Conservation (phyloP, 2,113 vertebrate species). For the Xiphophorus couchianus region DNA sequence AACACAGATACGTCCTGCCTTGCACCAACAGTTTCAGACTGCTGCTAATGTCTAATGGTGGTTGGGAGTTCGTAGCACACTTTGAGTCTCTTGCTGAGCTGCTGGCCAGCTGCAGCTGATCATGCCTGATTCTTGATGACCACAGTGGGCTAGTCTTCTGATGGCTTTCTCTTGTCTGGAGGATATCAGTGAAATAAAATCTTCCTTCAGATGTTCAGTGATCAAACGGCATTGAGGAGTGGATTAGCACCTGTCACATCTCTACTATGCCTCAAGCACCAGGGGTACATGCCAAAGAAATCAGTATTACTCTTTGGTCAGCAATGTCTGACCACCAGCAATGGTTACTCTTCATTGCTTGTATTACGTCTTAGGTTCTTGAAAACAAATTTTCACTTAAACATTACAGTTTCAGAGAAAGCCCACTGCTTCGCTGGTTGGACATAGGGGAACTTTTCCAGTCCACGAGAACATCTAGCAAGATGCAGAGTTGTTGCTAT, state of each 20-base stretch:
- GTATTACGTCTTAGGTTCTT: background rate
- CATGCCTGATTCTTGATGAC: too few relatives aligned
- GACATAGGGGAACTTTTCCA: background rate
- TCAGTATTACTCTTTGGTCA: background rate
- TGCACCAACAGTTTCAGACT: too few relatives aligned
- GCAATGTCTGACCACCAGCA: background rate
- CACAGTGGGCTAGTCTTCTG: too few relatives aligned
- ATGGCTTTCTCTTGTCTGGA: background rate
- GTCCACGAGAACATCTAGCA: background rate
- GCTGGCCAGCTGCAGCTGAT: too few relatives aligned
- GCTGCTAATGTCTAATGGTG: too few relatives aligned
- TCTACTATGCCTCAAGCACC: background rate
- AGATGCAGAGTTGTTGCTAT: background rate
- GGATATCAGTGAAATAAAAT: background rate
- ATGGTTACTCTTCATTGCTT: background rate
- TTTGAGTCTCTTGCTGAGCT: too few relatives aligned
- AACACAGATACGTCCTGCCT: too few relatives aligned
- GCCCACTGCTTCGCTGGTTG: background rate
- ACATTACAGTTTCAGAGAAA: background rate
- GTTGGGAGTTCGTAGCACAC: too few relatives aligned
- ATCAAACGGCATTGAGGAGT: background rate
- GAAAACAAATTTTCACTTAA: background rate
- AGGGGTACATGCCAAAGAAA: background rate
- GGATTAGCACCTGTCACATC: background rate
- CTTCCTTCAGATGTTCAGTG: background rate